phyloP scores from a whole-genome alignment of 1,140 invertebrate genomes.

The Caerostris extrusa region DNA sequence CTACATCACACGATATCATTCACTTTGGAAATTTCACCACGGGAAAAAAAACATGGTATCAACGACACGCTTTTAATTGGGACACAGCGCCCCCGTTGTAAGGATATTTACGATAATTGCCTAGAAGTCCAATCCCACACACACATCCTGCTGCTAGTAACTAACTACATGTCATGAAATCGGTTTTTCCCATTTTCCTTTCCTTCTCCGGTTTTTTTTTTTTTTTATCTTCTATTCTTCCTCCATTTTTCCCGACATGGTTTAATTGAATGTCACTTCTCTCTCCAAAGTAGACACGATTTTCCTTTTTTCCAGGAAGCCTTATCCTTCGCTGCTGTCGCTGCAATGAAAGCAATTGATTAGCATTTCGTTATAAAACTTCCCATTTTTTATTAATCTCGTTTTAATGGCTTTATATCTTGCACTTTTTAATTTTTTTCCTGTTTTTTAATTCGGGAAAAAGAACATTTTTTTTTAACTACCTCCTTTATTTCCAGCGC shows the following conservation, averaged over 20 bases:
- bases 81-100: constrained; percentile 33
- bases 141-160: constrained; percentile 20
- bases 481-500: too few species aligned
- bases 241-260: constrained; percentile 15
- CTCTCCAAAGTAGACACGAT: constrained; percentile 28
- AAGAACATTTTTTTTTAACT: neutral
- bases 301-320: constrained; percentile 28
- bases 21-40: neutral
- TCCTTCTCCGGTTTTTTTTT: constrained; percentile 19
- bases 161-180: constrained; percentile 36
- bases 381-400: constrained; percentile 40
- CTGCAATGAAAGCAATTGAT: neutral
- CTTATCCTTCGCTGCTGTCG: neutral
- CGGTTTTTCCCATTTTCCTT: constrained; percentile 48
- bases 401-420: constrained; percentile 38
- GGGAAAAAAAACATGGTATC: neutral
- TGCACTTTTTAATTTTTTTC: neutral
- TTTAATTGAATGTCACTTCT: constrained; percentile 74
- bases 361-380: constrained; percentile 65
- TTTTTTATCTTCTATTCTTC: constrained; percentile 8
- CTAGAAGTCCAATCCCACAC: neutral
- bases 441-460: neutral
- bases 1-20: too few species aligned
- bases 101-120: constrained; percentile 68
- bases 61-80: neutral